Conservation (phyloP, 1,140 invertebrate species). For the Drosophila athabasca region DNA sequence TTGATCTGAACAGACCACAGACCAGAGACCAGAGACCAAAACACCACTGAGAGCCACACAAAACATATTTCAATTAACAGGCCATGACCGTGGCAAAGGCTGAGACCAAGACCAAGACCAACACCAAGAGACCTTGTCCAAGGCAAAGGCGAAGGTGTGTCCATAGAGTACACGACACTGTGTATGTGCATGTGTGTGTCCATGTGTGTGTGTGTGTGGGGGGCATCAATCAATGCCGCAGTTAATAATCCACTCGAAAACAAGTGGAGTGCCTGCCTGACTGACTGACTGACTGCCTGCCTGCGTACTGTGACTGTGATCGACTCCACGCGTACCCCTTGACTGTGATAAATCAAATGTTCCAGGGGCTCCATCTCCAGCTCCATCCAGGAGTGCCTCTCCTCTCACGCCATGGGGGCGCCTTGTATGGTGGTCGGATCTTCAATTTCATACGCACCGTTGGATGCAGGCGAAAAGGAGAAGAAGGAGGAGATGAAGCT, state of each 20-base stretch:
- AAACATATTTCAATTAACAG: conserved; percentile 79
- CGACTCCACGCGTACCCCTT: conserved; percentile 14
- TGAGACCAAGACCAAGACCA: background rate
- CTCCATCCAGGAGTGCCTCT: conserved; percentile 11
- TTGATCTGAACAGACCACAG: conserved; percentile 55
- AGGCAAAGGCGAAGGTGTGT: conserved; percentile 44
- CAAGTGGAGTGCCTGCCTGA: conserved; percentile 35
- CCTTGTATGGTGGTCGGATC: conserved; percentile 44
- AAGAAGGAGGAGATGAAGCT: too few species aligned
- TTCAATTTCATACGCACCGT: conserved; percentile 80
- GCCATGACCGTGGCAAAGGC: conserved; percentile 62
- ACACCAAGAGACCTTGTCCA: conserved; percentile 19
- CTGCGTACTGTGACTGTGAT: conserved; percentile 27
- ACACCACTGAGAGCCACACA: background rate
- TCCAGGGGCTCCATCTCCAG: conserved; percentile 33
- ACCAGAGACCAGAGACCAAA: background rate
- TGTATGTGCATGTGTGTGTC: conserved; percentile 19
- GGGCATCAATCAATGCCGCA: conserved; percentile 78
- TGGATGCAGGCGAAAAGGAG: conserved; percentile 46
- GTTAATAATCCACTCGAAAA: conserved; percentile 29
- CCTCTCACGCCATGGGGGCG: conserved; percentile 26
- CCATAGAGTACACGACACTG: too few species aligned
- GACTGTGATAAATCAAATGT: conserved; percentile 53
- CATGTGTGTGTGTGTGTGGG: conserved; percentile 32
- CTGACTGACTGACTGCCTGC: too few species aligned